Conservation (phyloP, 2,888 invertebrate species). For the Elmis aenea region DNA sequence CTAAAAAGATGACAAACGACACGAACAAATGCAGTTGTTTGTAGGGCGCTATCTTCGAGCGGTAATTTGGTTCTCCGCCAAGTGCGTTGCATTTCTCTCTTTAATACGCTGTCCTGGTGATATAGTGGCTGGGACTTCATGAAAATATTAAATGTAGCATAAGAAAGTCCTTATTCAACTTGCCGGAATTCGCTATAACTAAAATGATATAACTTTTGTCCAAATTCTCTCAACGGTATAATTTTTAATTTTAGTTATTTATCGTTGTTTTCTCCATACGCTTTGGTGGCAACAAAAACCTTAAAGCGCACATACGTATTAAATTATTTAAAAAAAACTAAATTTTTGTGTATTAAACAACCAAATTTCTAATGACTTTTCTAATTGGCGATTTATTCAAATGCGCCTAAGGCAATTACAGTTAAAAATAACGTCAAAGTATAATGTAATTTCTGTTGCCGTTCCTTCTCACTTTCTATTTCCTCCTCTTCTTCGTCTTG, state of each 20-base stretch:
- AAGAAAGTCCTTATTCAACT: slow-evolving; percentile 21
- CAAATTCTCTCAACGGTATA: neutral
- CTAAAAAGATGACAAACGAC: slow-evolving; percentile 12
- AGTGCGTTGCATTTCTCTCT: slow-evolving; percentile 20
- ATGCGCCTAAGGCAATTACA: slow-evolving; percentile 20
- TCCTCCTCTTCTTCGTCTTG: slow-evolving; percentile 33
- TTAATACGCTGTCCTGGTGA: slow-evolving; percentile 15
- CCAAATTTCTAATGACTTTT: neutral
- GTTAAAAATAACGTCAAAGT: slow-evolving; percentile 23
- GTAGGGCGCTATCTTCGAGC: slow-evolving; percentile 9
- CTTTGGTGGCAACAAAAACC: too few relatives aligned
- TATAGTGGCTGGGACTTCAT: slow-evolving; percentile 27
- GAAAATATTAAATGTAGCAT: slow-evolving; percentile 33
- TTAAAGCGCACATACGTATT: neutral
- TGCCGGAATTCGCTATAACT: neutral
- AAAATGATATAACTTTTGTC: neutral
- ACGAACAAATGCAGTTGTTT: slow-evolving; percentile 14
- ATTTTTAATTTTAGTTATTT: neutral
- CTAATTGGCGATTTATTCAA: slow-evolving; percentile 14
- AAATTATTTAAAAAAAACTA: neutral
- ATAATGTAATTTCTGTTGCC: slow-evolving; percentile 22
- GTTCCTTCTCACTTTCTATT: slow-evolving; percentile 35
- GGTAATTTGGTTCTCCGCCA: slow-evolving; percentile 30
- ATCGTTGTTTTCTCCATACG: too few relatives aligned
- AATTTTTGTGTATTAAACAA: neutral